These are phyloP conservation scores for Atractosteus spatula DNA, from an alignment of 2,113 vertebrate species.

Conservation along the genomic window DNA sequence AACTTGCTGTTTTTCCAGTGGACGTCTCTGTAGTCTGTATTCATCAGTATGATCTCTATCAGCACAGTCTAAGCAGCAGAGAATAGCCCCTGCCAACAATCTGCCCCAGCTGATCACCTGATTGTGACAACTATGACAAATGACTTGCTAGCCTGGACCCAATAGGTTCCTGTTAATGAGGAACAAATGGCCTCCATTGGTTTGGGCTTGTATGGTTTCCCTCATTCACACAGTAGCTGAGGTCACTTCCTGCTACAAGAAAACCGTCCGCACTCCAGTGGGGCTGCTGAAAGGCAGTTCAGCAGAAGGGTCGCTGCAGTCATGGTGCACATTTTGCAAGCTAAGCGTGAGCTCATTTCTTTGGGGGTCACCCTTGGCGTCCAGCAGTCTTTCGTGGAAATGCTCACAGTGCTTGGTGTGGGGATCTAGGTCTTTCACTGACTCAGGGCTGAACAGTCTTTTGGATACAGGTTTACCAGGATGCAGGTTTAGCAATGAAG, in stretches of 20 bases:
- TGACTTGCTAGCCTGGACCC: slow-evolving; percentile 51
- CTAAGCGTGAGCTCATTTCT: not conserved
- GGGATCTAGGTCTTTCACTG: not conserved
- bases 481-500: no score
- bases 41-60: not conserved
- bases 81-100: slow-evolving; percentile 50
- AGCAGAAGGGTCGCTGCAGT: not conserved
- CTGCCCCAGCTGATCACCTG: slow-evolving; percentile 60
- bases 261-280: not conserved
- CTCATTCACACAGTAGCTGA: slow-evolving; percentile 41
- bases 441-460: no score
- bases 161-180: slow-evolving; percentile 54
- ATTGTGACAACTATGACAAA: slow-evolving; percentile 73
- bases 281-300: not conserved
- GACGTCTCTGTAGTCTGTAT: slow-evolving; percentile 23
- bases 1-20: slow-evolving; percentile 35
- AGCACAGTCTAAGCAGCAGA: not conserved
- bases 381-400: no score
- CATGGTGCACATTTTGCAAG: not conserved
- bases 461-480: no score
- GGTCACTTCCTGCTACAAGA: slow-evolving; percentile 30
- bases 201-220: slow-evolving; percentile 29
- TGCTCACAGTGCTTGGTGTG: no score
- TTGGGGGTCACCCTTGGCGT: no score
- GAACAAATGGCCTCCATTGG: slow-evolving; percentile 53